Percentiles rank a stretch among this genome's conserved stretches.
phyloP scores from a whole-genome alignment of 2,888 invertebrate genomes.

The Drosophila monieri region DNA sequence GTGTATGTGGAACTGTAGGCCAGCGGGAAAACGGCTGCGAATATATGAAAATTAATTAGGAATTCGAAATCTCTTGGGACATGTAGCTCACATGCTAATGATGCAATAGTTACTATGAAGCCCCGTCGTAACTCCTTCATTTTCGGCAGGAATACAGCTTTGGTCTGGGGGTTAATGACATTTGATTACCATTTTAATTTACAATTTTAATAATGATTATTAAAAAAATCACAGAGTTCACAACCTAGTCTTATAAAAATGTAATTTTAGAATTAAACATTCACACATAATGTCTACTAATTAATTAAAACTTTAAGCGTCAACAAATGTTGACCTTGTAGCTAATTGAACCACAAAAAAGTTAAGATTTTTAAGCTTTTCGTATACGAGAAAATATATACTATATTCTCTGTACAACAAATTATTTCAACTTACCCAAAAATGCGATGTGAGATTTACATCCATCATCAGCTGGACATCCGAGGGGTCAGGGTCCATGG shows the following conservation, averaged over 20 bases:
- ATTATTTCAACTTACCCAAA: slow-evolving; percentile 78
- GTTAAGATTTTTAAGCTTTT: not conserved
- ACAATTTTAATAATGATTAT: too few species aligned
- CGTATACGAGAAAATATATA: too few species aligned
- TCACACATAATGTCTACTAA: too few species aligned
- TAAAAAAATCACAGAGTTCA: too few species aligned
- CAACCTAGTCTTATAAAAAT: too few species aligned
- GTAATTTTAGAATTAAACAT: too few species aligned
- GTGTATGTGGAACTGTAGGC: slow-evolving; percentile 69
- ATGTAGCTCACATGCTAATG: slow-evolving; percentile 65
- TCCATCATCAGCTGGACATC: slow-evolving; percentile 82
- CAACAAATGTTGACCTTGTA: not conserved
- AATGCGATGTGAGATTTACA: slow-evolving; percentile 83
- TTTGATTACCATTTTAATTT: not conserved
- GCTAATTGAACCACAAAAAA: not conserved
- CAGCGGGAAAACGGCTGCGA: slow-evolving; percentile 50
- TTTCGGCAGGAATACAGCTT: slow-evolving; percentile 79
- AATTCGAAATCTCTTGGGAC: not conserved
- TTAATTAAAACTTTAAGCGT: too few species aligned
- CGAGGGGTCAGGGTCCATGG: slow-evolving; percentile 58
- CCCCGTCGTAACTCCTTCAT: slow-evolving; percentile 82
- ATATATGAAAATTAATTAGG: not conserved
- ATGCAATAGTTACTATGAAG: slow-evolving; percentile 82
- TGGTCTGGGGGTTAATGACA: slow-evolving; percentile 71
- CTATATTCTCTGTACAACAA: too few species aligned